A percentile compares a stretch with the other conserved stretches of the same genome.
These are phyloP conservation scores for Hypocryptadius cinnamomeus DNA, from an alignment of 2,113 vertebrate species.

Conservation along the genomic window DNA sequence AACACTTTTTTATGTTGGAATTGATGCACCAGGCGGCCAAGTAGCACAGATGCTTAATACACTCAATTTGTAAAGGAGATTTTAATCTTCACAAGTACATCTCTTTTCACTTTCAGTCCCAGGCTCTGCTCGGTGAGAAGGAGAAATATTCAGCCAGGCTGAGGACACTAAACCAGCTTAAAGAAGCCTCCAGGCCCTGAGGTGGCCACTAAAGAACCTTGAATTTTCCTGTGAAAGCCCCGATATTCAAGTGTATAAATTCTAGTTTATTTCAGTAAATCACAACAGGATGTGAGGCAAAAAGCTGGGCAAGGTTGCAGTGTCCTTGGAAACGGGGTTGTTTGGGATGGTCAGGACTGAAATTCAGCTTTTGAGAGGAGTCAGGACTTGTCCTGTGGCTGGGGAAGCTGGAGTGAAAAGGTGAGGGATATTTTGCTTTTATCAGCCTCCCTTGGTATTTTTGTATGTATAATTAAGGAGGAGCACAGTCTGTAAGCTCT, in stretches of 20 bases:
- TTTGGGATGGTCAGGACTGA: background rate
- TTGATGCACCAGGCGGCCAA: background rate
- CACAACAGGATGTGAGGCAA: background rate
- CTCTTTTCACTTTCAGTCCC: background rate
- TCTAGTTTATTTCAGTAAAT: background rate
- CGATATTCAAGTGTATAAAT: background rate
- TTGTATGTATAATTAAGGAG: background rate
- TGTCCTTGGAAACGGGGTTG: background rate
- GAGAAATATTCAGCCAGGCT: background rate
- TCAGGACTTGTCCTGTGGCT: background rate
- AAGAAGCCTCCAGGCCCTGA: background rate
- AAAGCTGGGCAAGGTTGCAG: background rate
- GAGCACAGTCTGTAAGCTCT: background rate
- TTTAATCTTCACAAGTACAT: constrained; percentile 15
- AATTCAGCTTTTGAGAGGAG: background rate
- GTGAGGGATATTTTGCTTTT: background rate
- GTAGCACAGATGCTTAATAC: background rate
- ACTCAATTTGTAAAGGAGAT: constrained; percentile 11
- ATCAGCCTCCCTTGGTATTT: background rate
- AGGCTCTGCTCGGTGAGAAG: background rate
- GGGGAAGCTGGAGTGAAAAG: background rate
- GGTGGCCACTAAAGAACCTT: background rate
- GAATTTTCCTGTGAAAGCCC: background rate
- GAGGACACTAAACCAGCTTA: background rate
- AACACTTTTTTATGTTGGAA: background rate